phyloP scores from a whole-genome alignment of 2,113 vertebrate genomes.

The Ciconia maguari region DNA sequence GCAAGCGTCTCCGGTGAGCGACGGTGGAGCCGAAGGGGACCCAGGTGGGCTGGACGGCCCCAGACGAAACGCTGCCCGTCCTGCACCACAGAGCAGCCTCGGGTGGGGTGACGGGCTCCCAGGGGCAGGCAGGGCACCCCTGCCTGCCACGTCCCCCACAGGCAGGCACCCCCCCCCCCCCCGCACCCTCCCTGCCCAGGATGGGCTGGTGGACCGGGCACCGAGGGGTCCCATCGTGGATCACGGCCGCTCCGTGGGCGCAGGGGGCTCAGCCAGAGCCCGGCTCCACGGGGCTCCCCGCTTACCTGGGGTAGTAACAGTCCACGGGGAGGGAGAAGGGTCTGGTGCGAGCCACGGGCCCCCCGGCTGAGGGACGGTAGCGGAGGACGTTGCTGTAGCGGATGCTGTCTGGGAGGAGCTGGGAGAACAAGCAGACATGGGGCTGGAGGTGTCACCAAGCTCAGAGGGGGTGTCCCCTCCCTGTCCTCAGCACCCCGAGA shows the following conservation, averaged over 20 bases:
- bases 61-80: neutral
- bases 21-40: neutral
- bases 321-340: neutral
- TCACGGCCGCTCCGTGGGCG: too few species aligned
- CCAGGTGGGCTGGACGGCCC: neutral
- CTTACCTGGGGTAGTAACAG: slow-evolving; percentile 13
- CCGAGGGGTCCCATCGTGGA: accelerated
- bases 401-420: neutral
- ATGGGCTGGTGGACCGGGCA: neutral
- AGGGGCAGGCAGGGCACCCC: neutral
- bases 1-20: neutral
- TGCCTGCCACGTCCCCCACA: accelerated
- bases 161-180: accelerated
- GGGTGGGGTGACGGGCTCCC: accelerated
- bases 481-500: neutral
- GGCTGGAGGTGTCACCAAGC: neutral
- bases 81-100: neutral
- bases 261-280: neutral
- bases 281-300: accelerated
- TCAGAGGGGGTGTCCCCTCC: accelerated
- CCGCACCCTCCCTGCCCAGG: accelerated
- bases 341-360: neutral
- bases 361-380: neutral
- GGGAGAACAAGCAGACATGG: accelerated
- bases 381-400: neutral